Evolutionary conservation across 1,140 invertebrate species (phyloP).

Genomic region (Stenopsyche tienmushanensis): DNA sequence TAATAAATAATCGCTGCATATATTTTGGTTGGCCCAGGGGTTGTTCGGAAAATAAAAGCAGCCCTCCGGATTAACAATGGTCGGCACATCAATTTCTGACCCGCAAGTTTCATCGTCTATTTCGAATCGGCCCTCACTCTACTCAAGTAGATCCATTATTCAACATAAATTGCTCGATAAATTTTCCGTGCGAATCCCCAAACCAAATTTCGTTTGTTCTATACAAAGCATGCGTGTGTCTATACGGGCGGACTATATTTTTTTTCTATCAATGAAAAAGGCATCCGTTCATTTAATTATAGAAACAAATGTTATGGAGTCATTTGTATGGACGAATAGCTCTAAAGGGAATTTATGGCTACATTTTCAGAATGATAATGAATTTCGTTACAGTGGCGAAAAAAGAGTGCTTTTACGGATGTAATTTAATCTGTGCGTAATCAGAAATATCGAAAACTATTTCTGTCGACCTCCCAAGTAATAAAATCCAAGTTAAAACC

Average conservation of each 20-base stretch:
- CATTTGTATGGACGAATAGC: conserved; percentile 12
- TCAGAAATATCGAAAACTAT: too few species aligned
- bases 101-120: neutral
- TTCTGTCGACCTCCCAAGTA: too few species aligned
- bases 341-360: conserved; percentile 9
- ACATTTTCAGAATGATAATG: conserved; percentile 8
- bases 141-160: conserved; percentile 15
- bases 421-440: neutral
- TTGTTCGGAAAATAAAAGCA: neutral
- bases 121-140: neutral
- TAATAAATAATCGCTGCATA: too few species aligned
- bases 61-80: neutral
- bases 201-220: conserved; percentile 11
- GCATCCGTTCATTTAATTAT: conserved; percentile 15
- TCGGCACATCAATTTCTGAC: neutral
- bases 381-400: neutral
- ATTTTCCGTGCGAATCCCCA: conserved; percentile 8
- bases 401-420: neutral
- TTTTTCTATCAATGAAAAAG: conserved; percentile 7
- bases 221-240: neutral
- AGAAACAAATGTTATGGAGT: conserved; percentile 19
- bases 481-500: too few species aligned
- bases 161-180: conserved; percentile 26
- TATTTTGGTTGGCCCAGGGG: too few species aligned
- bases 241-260: neutral